Evolutionary conservation across 2,797 vertebrate species (phyloP), one percentile per base, ranked within the genome.

Genomic region (Delichon dasypus): DNA sequence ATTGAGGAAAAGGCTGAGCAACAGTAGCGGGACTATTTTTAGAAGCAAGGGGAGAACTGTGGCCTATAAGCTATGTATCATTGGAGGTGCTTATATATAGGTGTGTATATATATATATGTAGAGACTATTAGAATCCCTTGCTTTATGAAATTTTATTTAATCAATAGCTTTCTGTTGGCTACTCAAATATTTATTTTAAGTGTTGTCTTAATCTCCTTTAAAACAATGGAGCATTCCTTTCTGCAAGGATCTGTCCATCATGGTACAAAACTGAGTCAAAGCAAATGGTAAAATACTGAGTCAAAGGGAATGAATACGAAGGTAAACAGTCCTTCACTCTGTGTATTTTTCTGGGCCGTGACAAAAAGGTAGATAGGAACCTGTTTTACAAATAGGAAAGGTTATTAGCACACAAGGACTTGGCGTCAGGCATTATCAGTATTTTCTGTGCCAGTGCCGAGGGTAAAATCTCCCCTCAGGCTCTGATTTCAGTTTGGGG

Each of bases 241-340:
- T 90, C 57, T 79, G 44, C 14, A 54, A 64, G 4, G 4, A 47
- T 71, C 62, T 79, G 48, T 88, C 60, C 40, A 16, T 85, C 54
- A 30, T 30, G 50, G 30, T 88, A 88, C 38, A 58, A 75, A 55
- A 88, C 22, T 77, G 76, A 81, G 27, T 75, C 62, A 92, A 92
- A 89, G 45, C 2, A 14, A 85, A 45, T 53, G 55, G 38, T 86
- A 81, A 89, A 88, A 91, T 77, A 84, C 16, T 88, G 61, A 95
- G 79, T 78, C 64, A 91, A 79, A 88, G 22, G 79, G 53, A 88
- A 51, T 54, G 77, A 85, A 58, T 73, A 79, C 5, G 2, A 75
- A 84, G 27, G 77, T 76, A 96, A 96, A 93, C 77, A 94, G 48
- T 74, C 67, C 85, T 95, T 93, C 91, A 67, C 83, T 94, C 47